Conservation (phyloP, 2,113 vertebrate species). For the Gulo gulo region DNA sequence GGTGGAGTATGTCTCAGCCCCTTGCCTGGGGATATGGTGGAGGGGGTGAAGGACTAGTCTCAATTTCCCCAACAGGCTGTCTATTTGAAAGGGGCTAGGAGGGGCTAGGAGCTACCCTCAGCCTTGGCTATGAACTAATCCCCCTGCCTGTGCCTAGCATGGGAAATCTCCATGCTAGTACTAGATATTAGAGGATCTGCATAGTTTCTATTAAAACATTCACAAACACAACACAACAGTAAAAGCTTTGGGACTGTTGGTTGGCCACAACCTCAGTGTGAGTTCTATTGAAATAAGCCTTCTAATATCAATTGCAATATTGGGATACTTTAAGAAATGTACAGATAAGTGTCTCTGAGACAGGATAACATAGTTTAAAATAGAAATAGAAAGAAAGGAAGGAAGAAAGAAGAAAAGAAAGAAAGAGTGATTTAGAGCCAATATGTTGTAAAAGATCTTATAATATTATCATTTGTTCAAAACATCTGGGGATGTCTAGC, state of each 20-base stretch:
- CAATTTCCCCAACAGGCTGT: neutral
- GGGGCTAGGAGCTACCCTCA: neutral
- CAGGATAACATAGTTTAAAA: neutral
- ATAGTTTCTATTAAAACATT: neutral
- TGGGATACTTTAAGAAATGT: neutral
- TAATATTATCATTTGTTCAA: neutral
- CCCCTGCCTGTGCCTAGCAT: neutral
- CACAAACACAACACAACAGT: neutral
- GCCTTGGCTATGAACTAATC: neutral
- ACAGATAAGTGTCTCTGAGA: neutral
- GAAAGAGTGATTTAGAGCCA: neutral
- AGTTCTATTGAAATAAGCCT: neutral
- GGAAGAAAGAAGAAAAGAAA: neutral
- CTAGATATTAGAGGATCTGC: neutral
- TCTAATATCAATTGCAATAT: neutral
- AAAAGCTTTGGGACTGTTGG: neutral
- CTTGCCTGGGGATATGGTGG: neutral
- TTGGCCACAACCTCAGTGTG: neutral
- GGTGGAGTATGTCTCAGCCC: neutral
- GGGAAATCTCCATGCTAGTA: neutral
- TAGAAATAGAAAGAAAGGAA: neutral
- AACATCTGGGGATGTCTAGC: neutral
- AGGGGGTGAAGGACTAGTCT: neutral
- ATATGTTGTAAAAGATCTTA: neutral
- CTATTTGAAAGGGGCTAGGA: neutral